Conservation (phyloP, 1,140 invertebrate genomes). For the Phymorhynchus buccinoides region DNA sequence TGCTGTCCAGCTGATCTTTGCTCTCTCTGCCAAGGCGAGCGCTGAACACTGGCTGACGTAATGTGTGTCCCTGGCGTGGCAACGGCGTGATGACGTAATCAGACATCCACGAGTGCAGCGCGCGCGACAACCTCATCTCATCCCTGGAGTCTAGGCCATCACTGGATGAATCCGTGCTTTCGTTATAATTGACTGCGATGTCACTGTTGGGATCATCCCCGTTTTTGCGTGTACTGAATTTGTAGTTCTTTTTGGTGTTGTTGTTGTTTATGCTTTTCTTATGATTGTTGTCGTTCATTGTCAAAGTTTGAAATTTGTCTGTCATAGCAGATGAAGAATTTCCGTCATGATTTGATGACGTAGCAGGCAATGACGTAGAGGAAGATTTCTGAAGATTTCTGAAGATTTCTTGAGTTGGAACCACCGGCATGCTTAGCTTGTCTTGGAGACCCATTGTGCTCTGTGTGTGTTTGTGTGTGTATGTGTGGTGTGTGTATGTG, state of each 20-base stretch:
- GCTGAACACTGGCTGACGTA: slow-evolving; percentile 55
- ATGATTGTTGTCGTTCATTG: not conserved
- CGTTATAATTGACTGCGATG: slow-evolving; percentile 9
- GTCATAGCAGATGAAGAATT: not conserved
- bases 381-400: not conserved
- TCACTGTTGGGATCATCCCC: slow-evolving; percentile 2
- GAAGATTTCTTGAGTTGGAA: not conserved
- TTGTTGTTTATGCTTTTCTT: not conserved
- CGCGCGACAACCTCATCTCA: slow-evolving; percentile 54
- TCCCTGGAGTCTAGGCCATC: slow-evolving; percentile 44
- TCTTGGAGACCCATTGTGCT: slow-evolving; percentile 39
- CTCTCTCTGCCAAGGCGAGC: slow-evolving; percentile 51
- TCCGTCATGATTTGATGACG: not conserved
- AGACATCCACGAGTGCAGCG: slow-evolving; percentile 57
- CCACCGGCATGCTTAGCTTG: not conserved
- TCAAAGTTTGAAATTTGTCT: not conserved
- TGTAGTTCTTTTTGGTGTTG: not conserved
- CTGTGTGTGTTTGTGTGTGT: no score
- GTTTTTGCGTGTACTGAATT: not conserved
- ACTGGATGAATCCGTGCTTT: not conserved
- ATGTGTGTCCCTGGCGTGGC: slow-evolving; percentile 50
- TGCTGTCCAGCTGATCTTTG: slow-evolving; percentile 44
- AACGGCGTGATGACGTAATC: slow-evolving; percentile 50
- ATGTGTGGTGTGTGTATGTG: no score
- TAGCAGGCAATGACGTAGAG: not conserved